These are phyloP conservation scores for Caenorhabditis sp. DNA, from an alignment of 2,888 invertebrate species.

Conservation along the genomic window DNA sequence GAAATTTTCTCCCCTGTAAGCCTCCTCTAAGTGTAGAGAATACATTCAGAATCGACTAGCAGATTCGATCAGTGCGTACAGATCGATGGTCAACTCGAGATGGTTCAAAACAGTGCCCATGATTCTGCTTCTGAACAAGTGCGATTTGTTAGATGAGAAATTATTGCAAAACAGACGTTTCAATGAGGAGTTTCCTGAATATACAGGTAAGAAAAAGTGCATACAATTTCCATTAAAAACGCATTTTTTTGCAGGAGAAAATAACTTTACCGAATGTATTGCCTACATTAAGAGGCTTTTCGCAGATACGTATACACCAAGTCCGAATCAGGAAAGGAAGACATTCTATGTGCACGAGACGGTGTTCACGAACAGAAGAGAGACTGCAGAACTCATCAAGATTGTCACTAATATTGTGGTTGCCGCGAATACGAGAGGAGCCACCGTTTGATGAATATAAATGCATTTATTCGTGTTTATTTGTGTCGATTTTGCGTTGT, in stretches of 20 bases:
- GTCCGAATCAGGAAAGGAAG: constrained; percentile 14
- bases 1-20: too few species aligned
- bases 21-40: neutral
- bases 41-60: constrained; percentile 60
- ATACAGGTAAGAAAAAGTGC: constrained; percentile 59
- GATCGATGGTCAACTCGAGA: constrained; percentile 60
- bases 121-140: constrained; percentile 67
- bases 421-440: constrained; percentile 61
- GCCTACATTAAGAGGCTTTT: constrained; percentile 47
- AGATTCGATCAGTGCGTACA: constrained; percentile 61
- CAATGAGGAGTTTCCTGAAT: constrained; percentile 51
- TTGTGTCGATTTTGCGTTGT: too few species aligned
- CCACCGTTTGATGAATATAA: constrained; percentile 61
- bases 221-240: too few species aligned
- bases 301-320: constrained; percentile 43
- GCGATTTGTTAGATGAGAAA: constrained; percentile 66
- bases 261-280: constrained; percentile 43
- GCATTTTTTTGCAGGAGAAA: constrained; percentile 37
- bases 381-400: constrained; percentile 66
- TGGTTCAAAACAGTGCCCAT: constrained; percentile 61
- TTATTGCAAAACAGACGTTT: constrained; percentile 52
- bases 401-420: constrained; percentile 66
- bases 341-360: constrained; percentile 62
- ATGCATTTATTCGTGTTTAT: neutral
- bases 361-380: constrained; percentile 62